phyloP scores from a whole-genome alignment of 2,797 vertebrate species.

The Characodon lateralis region DNA sequence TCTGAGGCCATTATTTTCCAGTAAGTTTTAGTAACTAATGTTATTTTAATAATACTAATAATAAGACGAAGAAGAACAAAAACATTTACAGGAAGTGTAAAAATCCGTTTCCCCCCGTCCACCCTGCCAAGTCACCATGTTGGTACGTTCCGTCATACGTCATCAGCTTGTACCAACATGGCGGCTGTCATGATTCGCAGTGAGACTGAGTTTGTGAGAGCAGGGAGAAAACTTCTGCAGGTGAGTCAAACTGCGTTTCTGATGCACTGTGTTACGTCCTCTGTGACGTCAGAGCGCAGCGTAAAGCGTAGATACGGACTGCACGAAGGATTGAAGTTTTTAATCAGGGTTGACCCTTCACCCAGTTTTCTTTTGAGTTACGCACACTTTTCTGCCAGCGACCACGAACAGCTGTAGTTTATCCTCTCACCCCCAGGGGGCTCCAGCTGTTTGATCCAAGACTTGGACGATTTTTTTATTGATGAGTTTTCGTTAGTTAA shows the following conservation, averaged over 20 bases:
- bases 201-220: not conserved
- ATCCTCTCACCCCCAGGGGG: not conserved
- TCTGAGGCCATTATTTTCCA: too few relatives aligned
- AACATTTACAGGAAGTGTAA: too few relatives aligned
- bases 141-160: slow-evolving; percentile 22
- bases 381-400: not conserved
- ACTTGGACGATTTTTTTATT: not conserved
- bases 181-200: slow-evolving; percentile 13
- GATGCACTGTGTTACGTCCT: not conserved
- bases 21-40: too few relatives aligned
- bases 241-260: slow-evolving; percentile 19
- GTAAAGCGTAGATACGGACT: not conserved
- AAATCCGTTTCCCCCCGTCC: not conserved
- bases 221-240: not conserved
- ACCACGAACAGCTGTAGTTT: not conserved
- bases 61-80: too few relatives aligned
- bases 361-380: not conserved
- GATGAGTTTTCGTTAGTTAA: too few relatives aligned
- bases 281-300: not conserved
- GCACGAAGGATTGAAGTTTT: not conserved
- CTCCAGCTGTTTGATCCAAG: not conserved
- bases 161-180: slow-evolving; percentile 37
- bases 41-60: too few relatives aligned
- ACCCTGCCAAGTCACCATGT: not conserved
- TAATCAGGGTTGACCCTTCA: not conserved